These are phyloP conservation scores for Crioceris asparagi DNA, from an alignment of 2,888 invertebrate genomes.

Conservation along the genomic window DNA sequence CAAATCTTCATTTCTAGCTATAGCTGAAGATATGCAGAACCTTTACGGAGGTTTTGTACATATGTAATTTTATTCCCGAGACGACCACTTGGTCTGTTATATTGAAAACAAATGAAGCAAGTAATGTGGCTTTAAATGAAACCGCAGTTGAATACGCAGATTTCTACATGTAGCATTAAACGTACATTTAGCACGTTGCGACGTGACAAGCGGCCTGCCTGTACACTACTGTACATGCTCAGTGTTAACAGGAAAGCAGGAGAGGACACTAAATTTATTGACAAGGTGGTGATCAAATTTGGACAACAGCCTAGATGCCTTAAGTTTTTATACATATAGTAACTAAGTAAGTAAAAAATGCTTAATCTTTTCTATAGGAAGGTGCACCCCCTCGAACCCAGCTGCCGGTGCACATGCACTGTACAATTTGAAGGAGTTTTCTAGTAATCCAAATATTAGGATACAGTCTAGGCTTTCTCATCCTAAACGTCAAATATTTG, in stretches of 20 bases:
- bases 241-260: neutral
- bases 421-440: too few relatives aligned
- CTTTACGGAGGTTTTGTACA: neutral
- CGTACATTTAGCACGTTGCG: conserved; percentile 5
- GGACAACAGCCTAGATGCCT: too few relatives aligned
- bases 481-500: too few relatives aligned
- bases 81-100: too few relatives aligned
- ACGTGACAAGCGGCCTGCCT: neutral
- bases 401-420: too few relatives aligned
- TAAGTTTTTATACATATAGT: too few relatives aligned
- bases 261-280: neutral
- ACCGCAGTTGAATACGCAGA: neutral
- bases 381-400: too few relatives aligned
- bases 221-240: neutral
- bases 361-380: too few relatives aligned
- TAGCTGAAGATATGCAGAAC: neutral
- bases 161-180: neutral
- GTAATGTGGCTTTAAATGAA: conserved; percentile 1
- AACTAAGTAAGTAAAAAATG: too few relatives aligned
- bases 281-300: neutral
- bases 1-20: neutral
- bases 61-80: too few relatives aligned
- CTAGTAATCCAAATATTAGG: too few relatives aligned
- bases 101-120: neutral
- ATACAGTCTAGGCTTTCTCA: too few relatives aligned